A percentile compares a stretch with the other conserved stretches of the same genome.
These are phyloP conservation scores for Proteles cristata DNA, from an alignment of 2,113 vertebrate genomes.

Conservation along the genomic window DNA sequence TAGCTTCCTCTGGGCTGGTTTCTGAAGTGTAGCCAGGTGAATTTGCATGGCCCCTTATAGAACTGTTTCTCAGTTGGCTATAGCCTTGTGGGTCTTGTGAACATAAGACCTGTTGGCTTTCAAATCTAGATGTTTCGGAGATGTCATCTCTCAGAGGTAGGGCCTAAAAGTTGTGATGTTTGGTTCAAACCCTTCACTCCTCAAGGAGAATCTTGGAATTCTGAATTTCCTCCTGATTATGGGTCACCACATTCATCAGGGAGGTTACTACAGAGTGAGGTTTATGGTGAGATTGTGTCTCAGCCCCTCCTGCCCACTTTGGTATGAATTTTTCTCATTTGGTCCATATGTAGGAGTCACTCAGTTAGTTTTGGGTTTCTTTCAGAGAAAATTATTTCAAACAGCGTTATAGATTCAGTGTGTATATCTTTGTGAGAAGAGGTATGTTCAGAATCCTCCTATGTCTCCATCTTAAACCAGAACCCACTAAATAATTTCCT, in stretches of 20 bases:
- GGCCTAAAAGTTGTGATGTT: not conserved
- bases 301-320: not conserved
- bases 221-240: not conserved
- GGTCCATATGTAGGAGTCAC: not conserved
- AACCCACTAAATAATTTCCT: not conserved
- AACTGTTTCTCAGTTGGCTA: not conserved
- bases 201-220: not conserved
- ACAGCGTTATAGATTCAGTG: not conserved
- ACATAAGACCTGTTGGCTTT: not conserved
- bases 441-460: not conserved
- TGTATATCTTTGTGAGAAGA: not conserved
- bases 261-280: not conserved
- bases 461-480: not conserved
- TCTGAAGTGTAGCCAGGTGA: not conserved
- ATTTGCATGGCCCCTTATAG: not conserved
- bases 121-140: not conserved
- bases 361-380: not conserved
- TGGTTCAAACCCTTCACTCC: not conserved
- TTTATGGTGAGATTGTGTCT: not conserved
- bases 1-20: not conserved
- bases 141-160: not conserved
- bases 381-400: not conserved
- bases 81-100: not conserved
- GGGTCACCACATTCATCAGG: not conserved
- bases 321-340: not conserved